Conservation (phyloP, 2,113 vertebrate genomes). For the Mixornis gularis region DNA sequence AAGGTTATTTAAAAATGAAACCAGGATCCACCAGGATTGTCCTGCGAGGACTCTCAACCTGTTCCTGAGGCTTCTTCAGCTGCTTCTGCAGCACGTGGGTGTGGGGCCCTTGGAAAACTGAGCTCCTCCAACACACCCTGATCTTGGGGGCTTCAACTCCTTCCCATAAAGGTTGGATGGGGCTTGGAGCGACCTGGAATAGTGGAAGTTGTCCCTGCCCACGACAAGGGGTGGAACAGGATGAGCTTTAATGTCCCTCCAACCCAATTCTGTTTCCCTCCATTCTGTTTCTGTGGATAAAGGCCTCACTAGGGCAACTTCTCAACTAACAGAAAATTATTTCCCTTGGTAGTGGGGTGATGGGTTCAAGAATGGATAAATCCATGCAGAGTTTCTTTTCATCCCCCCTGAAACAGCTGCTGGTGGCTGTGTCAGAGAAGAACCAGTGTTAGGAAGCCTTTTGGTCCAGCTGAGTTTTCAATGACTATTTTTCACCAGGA, state of each 20-base stretch:
- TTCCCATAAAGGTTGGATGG: accelerated
- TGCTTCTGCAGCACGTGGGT: neutral
- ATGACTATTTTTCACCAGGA: neutral
- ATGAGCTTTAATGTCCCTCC: neutral
- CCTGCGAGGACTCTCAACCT: neutral
- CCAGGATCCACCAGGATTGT: neutral
- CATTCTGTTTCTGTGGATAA: neutral
- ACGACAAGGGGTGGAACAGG: neutral
- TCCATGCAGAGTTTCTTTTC: neutral
- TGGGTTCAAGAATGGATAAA: neutral
- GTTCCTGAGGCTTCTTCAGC: too few relatives aligned
- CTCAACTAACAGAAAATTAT: neutral
- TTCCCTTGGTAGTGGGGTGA: neutral
- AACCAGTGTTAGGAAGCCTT: neutral
- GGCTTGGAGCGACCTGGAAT: neutral
- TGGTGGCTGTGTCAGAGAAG: neutral
- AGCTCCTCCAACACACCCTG: neutral
- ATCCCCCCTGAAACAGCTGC: neutral
- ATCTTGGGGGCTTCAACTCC: neutral
- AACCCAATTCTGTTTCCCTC: too few relatives aligned
- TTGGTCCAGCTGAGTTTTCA: neutral
- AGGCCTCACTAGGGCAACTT: neutral
- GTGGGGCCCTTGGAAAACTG: neutral
- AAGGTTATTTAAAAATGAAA: neutral
- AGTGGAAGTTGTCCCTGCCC: neutral